Base-by-base conservation (phyloP, 2,888 invertebrate species). In the Teleogryllus oceanicus region DNA sequence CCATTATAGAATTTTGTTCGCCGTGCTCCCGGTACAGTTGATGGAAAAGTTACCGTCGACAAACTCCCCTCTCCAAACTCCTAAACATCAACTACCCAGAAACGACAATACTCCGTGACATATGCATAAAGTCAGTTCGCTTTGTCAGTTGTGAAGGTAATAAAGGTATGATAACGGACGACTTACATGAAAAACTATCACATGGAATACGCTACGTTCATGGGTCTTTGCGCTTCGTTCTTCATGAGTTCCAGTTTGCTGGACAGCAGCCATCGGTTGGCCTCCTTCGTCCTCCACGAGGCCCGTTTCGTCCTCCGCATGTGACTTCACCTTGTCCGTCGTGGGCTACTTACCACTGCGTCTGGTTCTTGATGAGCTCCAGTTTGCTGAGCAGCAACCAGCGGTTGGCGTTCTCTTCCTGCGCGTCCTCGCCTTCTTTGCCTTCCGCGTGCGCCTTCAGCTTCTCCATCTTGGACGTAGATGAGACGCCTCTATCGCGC, bases 71-170 rank as follows among this genome's bases (percentile, higher is more conserved):
- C n/a, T 21, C 1, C 21, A 21, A 21, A 21, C 21, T 21, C 21
- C 21, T 1, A 21, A 21, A 21, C 21, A 1, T 21, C 21, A 21
- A 21, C 21, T 21, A 21, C 21, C 21, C 21, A 21, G 21, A 21
- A 21, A 1, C 21, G n/a, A n/a, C n/a, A n/a, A n/a, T 37, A 37
- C 8, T 37, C 5, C 37, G 8, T 37, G 37, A 8, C 37, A 21
- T 16, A 18, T 4, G 4, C n/a, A 78, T 75, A 12, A 18, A 75
- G 20, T 20, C 78, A 78, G 37, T 78, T 75, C 18, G 11, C 11
- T 83, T 50, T 51, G 5, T 12, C 16, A 10, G 5, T n/a, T 12
- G 49, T 62, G 12, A 50, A 78, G n/a, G 16, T n/a, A 50, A 20
- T 16, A 37, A 37, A 37, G 8, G 8, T 24, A 24, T 37, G 37